Evolutionary conservation across 2,113 vertebrate genomes (phyloP).

Genomic region (Arizona elegans): DNA sequence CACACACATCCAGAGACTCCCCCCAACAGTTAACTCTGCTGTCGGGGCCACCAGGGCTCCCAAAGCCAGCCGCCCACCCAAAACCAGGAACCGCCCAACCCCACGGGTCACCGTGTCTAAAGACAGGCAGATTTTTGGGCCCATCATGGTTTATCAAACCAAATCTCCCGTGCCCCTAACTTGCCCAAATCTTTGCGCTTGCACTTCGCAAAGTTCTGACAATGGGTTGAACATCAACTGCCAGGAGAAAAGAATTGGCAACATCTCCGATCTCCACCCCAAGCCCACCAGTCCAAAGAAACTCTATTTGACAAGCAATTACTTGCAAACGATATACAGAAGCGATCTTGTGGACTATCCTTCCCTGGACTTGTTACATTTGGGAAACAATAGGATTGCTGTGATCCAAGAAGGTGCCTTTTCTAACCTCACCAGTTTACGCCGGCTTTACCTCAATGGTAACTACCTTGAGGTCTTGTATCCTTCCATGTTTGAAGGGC

Average conservation of each 20-base stretch:
- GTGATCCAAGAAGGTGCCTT: slow-evolving; percentile 94
- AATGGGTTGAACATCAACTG: slow-evolving; percentile 95
- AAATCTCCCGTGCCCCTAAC: slow-evolving; percentile 89
- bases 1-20: slow-evolving; percentile 76
- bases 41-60: slow-evolving; percentile 83
- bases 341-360: slow-evolving; percentile 86
- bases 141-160: slow-evolving; percentile 98
- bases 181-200: slow-evolving; percentile 89
- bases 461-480: slow-evolving; percentile 95
- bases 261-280: slow-evolving; percentile 90
- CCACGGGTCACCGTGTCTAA: slow-evolving; percentile 85
- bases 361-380: slow-evolving; percentile 90
- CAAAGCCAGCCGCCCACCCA: slow-evolving; percentile 90
- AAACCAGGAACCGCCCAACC: slow-evolving; percentile 90
- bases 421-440: slow-evolving; percentile 90
- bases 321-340: slow-evolving; percentile 88
- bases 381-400: slow-evolving; percentile 95
- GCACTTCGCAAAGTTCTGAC: slow-evolving; percentile 91
- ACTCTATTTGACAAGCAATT: slow-evolving; percentile 95
- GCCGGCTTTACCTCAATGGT: slow-evolving; percentile 94
- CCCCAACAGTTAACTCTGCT: slow-evolving; percentile 81
- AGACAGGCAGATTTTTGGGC: slow-evolving; percentile 93
- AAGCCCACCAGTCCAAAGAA: slow-evolving; percentile 95
- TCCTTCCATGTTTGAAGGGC: slow-evolving; percentile 84
- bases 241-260: slow-evolving; percentile 91